Base-by-base conservation (phyloP, 2,797 vertebrate species). In the Anisognathus igniventris region DNA sequence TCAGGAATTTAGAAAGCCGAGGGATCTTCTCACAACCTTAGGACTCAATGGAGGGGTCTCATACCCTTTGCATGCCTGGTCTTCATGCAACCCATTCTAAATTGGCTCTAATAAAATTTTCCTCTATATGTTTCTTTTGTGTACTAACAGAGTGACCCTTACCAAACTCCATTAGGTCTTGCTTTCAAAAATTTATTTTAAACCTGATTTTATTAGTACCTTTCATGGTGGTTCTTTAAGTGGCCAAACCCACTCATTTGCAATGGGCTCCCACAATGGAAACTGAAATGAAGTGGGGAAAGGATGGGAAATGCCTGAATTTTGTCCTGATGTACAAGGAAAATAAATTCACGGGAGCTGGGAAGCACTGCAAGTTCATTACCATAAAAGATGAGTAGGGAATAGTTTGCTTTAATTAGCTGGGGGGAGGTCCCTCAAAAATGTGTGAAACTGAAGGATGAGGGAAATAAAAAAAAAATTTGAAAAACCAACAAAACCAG, bases 401-500 rank as follows among this genome's bases (percentile, higher is more conserved):
- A 73, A 21, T 37, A 10, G 6, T 56, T 51, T 39, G 4, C 14
- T 82, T 30, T 30, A 67, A 50, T 15, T 47, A 17, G 8, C 1
- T 10, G 2, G 1, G 4, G 12, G 3, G 3, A 3, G 7, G 3
- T 16, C 5, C 6, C 9, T 11, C 14, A 44, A 7, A 74, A 92
- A 75, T 3, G 6, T 40, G 31, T 64, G 33, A 88, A 75, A 79
- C 13, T 28, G 33, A 71, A 77, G 12, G 28, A 72, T 35, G 17
- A 13, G n/a, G 25, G 6, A 82, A 90, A 78, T 22, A 3, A 39
- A 28, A 39, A 31, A 3, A 30, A n/a, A 23, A 2, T 1, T 1
- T 19, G 10, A 23, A 47, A 74, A 61, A 14, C 1, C 30, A 53
- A 33, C 7, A 39, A 76, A 76, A 40, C 9, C 30, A 56, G 14